Evolutionary conservation across 2,113 vertebrate species (phyloP), one percentile per base, ranked within the genome.

Genomic region (Tachuris rubrigastra): DNA sequence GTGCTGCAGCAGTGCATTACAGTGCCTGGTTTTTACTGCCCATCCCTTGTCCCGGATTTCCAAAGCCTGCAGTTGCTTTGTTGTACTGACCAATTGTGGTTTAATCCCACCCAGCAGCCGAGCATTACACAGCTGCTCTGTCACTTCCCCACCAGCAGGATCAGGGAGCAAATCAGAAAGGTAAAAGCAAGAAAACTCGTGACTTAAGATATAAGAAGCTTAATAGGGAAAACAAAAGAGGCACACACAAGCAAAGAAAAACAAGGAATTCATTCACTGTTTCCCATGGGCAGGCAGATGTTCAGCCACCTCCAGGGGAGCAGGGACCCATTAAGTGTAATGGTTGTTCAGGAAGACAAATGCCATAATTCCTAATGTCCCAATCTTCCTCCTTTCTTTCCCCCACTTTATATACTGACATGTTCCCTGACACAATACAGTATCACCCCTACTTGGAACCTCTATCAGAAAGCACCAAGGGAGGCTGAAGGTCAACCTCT

Each of bases 71-170:
- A 53, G n/a, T 30, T 53, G 30, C 4, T 31, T 75, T 53, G 30
- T 16, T 60, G 41, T 47, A 55, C 9, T 41, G 25, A 60, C 24
- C 28, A 27, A n/a, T 63, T 0, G 0, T 21, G 7, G 16, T 49
- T 88, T 42, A 49, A 80, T 14, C 67, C 8, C 67, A 65, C 31
- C 31, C 42, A 46, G 65, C 31, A 46, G n/a, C 14, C 65, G 37
- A 49, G 17, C 24, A 27, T 46, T 46, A 37, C 12, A 9, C 12
- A 49, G 12, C 33, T n/a, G 22, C 42, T 46, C 42, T 24, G 24
- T 68, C 66, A 28, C 24, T 49, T 27, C 33, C 24, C 24, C 24
- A 21, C 46, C 46, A 35, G 12, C 17, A 49, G 25, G 24, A 68
- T 35, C 24, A 14, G 46, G 33, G 17, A 68, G 41, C 12, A 6